phyloP scores from a whole-genome alignment of 1,140 invertebrate genomes.

The Dermatophagoides farinae region DNA sequence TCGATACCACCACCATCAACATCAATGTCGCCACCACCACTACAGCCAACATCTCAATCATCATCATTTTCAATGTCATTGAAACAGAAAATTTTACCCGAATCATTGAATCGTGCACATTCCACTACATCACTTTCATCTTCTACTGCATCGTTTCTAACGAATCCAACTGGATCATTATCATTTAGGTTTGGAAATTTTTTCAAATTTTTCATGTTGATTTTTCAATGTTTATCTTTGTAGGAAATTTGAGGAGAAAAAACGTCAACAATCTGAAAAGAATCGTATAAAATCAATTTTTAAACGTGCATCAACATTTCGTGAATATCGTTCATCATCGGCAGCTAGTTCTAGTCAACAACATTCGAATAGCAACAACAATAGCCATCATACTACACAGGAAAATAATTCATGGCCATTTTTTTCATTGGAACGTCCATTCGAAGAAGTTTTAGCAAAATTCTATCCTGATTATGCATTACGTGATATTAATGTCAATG shows the following conservation, averaged over 20 bases:
- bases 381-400: neutral
- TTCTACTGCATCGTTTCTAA: neutral
- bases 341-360: neutral
- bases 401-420: neutral
- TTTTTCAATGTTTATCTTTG: constrained; percentile 26
- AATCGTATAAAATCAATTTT: constrained; percentile 58
- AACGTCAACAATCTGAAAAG: constrained; percentile 57
- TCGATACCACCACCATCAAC: neutral
- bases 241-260: constrained; percentile 67
- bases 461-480: neutral
- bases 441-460: constrained; percentile 10
- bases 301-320: constrained; percentile 37
- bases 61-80: neutral
- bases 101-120: neutral
- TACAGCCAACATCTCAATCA: neutral
- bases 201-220: neutral
- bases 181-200: constrained; percentile 19
- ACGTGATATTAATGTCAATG: constrained; percentile 14
- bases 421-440: constrained; percentile 8
- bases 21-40: neutral
- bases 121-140: neutral
- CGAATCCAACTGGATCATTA: neutral
- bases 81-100: neutral
- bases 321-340: constrained; percentile 14
- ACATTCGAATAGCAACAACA: too few relatives aligned